Evolutionary conservation across 2,797 vertebrate species (phyloP), one percentile per base, ranked within the genome.

Genomic region (Micropoecilia bifurca): DNA sequence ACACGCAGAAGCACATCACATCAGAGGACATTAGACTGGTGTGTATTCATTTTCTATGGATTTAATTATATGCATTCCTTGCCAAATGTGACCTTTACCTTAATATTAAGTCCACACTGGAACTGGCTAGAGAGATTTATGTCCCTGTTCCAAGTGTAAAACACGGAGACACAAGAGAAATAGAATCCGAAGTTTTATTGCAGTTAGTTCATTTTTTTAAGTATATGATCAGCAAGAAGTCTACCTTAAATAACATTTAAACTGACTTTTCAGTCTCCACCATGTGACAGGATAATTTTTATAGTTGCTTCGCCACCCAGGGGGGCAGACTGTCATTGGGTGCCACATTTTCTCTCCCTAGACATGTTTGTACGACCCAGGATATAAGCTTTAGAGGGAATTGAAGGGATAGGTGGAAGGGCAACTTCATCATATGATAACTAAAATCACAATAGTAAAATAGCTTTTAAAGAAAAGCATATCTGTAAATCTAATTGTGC

Each of bases 51-150:
- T 73, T 74, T 45, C 25, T 72, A 20, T 16, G 77, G 48, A 68
- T 22, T 57, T 39, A 75, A 80, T 13, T 39, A 28, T 68, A 46
- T 28, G n/a, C 68, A 71, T 5, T 28, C n/a, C 41, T 43, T 71
- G 41, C 13, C 68, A 45, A 71, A 71, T 46, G 6, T 46, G 63
- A 73, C 69, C 71, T 73, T 22, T 18, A 81, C 45, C 69, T 59
- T 22, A 9, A 25, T 46, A 76, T 66, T 48, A 68, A n/a, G 30
- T 33, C 22, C 20, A 73, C 43, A 63, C 3, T 30, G 45, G 33
- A 22, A 48, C 16, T 22, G 36, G 12, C 45, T 12, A 50, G 50
- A 66, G 16, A 50, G 71, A 72, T 78, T 39, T 71, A 59, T 75
- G 73, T 28, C 6, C 76, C 72, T 8, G 3, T 46, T 69, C 55